A percentile compares a stretch with the other conserved stretches of the same genome.
Conservation (phyloP, 2,113 vertebrate species). For the Coptodon bakossiorum region DNA sequence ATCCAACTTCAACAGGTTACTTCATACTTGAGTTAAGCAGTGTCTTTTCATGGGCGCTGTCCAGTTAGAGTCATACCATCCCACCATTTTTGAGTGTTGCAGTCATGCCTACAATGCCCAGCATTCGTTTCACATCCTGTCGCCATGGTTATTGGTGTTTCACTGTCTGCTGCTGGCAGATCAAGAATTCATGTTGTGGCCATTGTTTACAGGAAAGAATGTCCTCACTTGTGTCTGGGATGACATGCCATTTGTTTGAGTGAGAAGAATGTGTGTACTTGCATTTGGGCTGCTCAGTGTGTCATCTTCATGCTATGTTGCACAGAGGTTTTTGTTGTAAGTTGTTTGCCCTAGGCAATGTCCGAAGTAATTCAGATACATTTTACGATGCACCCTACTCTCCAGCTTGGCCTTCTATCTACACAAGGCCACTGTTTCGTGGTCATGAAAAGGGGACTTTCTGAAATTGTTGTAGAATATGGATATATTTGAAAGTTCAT, state of each 20-base stretch:
- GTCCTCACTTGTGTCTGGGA: constrained; percentile 41
- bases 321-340: constrained; percentile 47
- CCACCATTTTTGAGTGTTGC: not conserved
- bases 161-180: constrained; percentile 30
- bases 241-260: constrained; percentile 42
- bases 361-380: constrained; percentile 4
- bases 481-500: not conserved
- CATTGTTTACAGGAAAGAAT: constrained; percentile 53
- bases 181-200: constrained; percentile 42
- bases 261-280: constrained; percentile 37
- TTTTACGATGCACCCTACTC: constrained; percentile 5
- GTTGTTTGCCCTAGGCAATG: constrained; percentile 37
- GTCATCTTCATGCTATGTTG: constrained; percentile 46
- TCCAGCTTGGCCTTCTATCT: not conserved
- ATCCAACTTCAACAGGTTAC: constrained; percentile 34
- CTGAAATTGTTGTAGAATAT: not conserved
- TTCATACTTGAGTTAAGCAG: constrained; percentile 23
- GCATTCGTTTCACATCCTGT: not conserved
- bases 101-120: not conserved
- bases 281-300: constrained; percentile 25
- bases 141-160: constrained; percentile 14
- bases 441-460: not conserved
- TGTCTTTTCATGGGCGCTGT: not conserved
- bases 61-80: not conserved
- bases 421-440: not conserved